These are phyloP conservation scores for Allophyes oxyacanthae DNA, from an alignment of 2,888 invertebrate genomes.

Conservation along the genomic window DNA sequence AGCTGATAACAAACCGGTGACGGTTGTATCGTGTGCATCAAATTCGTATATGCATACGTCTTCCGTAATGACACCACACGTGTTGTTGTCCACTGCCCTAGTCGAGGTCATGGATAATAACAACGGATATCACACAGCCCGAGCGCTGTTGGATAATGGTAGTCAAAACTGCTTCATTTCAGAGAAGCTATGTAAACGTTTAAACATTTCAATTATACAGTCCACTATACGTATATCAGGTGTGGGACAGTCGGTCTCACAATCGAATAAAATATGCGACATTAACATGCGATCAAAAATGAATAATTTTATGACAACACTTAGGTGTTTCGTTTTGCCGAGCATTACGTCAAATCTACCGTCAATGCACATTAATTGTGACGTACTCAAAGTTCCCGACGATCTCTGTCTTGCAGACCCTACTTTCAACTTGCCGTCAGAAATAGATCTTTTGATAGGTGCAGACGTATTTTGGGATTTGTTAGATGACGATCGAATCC, in stretches of 20 bases:
- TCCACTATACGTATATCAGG: slow-evolving; percentile 28
- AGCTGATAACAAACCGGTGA: too few species aligned
- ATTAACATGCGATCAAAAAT: slow-evolving; percentile 22
- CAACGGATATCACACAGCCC: slow-evolving; percentile 29
- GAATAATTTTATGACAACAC: slow-evolving; percentile 21
- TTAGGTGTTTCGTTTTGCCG: slow-evolving; percentile 36
- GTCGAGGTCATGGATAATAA: slow-evolving; percentile 24
- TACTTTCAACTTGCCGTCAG: slow-evolving; percentile 9
- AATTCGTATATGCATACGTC: too few species aligned
- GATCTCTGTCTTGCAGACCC: slow-evolving; percentile 31
- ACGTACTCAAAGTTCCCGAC: slow-evolving; percentile 13
- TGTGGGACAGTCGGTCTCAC: slow-evolving; percentile 36
- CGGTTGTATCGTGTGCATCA: too few species aligned
- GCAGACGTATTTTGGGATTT: slow-evolving; percentile 38
- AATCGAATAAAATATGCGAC: slow-evolving; percentile 31
- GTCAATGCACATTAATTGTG: neutral
- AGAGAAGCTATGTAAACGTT: slow-evolving; percentile 21
- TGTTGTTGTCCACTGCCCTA: slow-evolving; percentile 43
- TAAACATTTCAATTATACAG: slow-evolving; percentile 25
- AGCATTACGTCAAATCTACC: slow-evolving; percentile 21
- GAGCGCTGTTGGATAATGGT: slow-evolving; percentile 43
- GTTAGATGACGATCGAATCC: slow-evolving; percentile 17
- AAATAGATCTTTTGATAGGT: slow-evolving; percentile 25
- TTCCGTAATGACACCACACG: neutral
- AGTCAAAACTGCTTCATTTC: slow-evolving; percentile 36